Percentiles rank a stretch among this genome's conserved stretches.
Conservation (phyloP, 2,888 invertebrate genomes). For the Cyclophora punctaria region DNA sequence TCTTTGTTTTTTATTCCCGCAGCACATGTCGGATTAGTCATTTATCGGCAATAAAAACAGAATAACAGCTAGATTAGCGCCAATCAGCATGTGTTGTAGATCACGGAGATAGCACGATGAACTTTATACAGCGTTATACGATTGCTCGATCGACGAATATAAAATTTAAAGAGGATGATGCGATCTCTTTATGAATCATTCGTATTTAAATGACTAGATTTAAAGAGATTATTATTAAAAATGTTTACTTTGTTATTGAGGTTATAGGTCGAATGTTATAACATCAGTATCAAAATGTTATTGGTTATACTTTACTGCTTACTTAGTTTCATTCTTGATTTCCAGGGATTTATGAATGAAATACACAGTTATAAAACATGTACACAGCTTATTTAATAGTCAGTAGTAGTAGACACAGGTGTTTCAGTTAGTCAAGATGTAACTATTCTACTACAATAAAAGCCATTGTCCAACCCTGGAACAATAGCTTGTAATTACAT, state of each 20-base stretch:
- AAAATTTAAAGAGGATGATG: conserved; percentile 6
- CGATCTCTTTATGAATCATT: neutral
- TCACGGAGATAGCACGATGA: conserved; percentile 30
- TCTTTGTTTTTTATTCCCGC: neutral
- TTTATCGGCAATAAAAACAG: conserved; percentile 19
- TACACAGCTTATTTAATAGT: no score
- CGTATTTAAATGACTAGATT: no score
- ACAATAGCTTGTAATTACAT: conserved; percentile 51
- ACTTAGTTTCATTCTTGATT: no score
- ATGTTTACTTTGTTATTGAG: no score
- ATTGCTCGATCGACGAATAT: conserved; percentile 21
- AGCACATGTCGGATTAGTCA: conserved; percentile 10
- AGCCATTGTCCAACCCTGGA: conserved; percentile 34
- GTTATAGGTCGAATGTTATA: no score
- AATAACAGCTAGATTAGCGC: conserved; percentile 24
- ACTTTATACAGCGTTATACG: conserved; percentile 15
- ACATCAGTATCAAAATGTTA: no score
- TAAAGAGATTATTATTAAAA: no score
- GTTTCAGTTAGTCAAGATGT: conserved; percentile 21
- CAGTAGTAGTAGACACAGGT: conserved; percentile 24
- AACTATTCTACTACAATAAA: conserved; percentile 24
- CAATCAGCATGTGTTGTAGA: conserved; percentile 32
- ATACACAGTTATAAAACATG: no score
- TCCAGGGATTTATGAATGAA: no score
- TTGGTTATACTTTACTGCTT: no score